A percentile compares a stretch with the other conserved stretches of the same genome.
Conservation (phyloP, 1,140 invertebrate genomes). For the Rhysida immarginata region DNA sequence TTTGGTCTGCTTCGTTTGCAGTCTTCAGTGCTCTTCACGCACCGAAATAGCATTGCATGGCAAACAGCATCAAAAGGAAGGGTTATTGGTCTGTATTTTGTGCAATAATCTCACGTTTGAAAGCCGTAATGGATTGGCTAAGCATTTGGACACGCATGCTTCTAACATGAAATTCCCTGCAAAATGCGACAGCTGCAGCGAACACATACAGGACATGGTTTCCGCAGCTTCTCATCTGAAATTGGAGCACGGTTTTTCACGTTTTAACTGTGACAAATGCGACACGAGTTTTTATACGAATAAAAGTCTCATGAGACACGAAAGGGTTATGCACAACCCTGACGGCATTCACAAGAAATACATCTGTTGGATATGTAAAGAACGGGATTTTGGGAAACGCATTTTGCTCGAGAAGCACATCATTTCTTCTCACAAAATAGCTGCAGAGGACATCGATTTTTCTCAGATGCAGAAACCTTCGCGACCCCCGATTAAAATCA, state of each 20-base stretch:
- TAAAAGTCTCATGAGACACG: conserved; percentile 19
- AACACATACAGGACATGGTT: not conserved
- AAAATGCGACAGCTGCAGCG: conserved; percentile 12
- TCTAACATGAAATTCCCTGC: conserved; percentile 12
- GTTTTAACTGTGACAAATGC: conserved; percentile 23
- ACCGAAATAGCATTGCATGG: conserved; percentile 15
- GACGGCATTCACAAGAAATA: conserved; percentile 13
- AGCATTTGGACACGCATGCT: conserved; percentile 10
- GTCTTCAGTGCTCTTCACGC: not conserved
- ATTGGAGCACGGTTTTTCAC: conserved; percentile 9
- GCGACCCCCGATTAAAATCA: conserved; percentile 4
- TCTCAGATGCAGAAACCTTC: not conserved
- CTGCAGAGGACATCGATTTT: conserved; percentile 15
- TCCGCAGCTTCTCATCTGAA: not conserved
- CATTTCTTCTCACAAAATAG: conserved; percentile 17
- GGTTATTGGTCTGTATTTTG: conserved; percentile 11
- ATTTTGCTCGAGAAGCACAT: conserved; percentile 21
- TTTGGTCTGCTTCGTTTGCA: conserved; percentile 16
- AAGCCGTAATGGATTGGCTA: conserved; percentile 8
- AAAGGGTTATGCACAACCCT: conserved; percentile 18
- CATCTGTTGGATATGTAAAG: conserved; percentile 21
- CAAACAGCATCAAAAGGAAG: conserved; percentile 13
- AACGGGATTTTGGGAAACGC: conserved; percentile 15
- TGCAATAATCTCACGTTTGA: conserved; percentile 11
- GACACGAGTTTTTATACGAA: conserved; percentile 21